Evolutionary conservation across 2,113 vertebrate genomes (phyloP), one percentile per base, ranked within the genome.

Genomic region (Melanotaenia duboulayi): DNA sequence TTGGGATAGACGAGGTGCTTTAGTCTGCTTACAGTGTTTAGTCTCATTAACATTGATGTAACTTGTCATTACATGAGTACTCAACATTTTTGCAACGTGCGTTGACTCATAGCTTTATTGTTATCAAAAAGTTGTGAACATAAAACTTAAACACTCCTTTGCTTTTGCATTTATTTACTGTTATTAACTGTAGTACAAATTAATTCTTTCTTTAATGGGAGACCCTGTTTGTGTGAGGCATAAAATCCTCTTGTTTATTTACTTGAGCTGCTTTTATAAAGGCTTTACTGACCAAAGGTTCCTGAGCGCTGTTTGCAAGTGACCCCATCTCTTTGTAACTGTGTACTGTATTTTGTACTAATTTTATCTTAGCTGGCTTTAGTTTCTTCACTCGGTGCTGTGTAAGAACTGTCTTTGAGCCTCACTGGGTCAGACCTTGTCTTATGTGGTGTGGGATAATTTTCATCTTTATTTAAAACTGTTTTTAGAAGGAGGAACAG

Each of bases 381-480:
- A 32, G 81, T 82, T 88, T 62, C 37, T 84, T 69, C 80, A 88
- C 80, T 87, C 75, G 46, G 90, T 91, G 90, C 87, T 92, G 87
- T 88, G 81, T 87, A 68, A 90, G 90, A 91, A 87, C 84, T 88
- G 77, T 81, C 65, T 86, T 81, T 86, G 90, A 93, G 92, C 92
- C 90, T 78, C 46, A 52, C 81, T 76, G 79, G 87, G 89, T 87
- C 86, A 83, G 79, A 83, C 83, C 66, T 49, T 76, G 87, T 90
- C 85, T 78, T 82, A 62, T 87, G 86, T 91, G 90, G 75, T 80
- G 65, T 90, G 90, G 86, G 82, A 88, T 90, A 82, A 69, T 80
- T 76, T 90, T 85, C 88, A 90, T 90, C 92, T 91, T 92, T 92
- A 93, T 95, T 95, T 93, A 92, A 92, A 93, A 71, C 66, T 86